These are phyloP conservation scores for Rhea pennata DNA, from an alignment of 2,113 vertebrate genomes.

Conservation along the genomic window DNA sequence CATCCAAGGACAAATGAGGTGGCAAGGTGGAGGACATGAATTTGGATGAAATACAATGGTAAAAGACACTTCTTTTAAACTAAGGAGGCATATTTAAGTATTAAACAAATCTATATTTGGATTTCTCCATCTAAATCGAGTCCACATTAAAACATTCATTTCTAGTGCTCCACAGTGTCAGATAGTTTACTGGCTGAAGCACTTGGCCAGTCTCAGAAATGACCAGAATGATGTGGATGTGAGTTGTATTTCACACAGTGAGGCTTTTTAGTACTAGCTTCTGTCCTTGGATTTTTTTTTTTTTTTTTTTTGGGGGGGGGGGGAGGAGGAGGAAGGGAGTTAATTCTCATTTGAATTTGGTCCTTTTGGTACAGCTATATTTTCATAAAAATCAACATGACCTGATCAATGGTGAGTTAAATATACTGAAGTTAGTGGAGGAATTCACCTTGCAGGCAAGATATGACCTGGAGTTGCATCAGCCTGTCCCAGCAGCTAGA, in stretches of 20 bases:
- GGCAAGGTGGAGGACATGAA: neutral
- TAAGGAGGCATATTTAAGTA: neutral
- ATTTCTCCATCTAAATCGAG: neutral
- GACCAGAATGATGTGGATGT: neutral
- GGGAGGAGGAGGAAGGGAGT: too few relatives aligned
- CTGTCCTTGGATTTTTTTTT: neutral
- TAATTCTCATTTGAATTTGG: neutral
- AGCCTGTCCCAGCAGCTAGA: neutral
- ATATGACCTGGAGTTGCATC: neutral
- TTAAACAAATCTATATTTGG: neutral
- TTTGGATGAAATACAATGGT: neutral
- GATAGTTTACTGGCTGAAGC: neutral
- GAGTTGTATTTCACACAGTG: neutral
- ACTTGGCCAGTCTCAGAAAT: neutral
- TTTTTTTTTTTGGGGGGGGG: too few relatives aligned
- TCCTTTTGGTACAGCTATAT: neutral
- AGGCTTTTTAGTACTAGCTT: neutral
- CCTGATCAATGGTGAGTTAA: neutral
- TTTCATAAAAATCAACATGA: neutral
- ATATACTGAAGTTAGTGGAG: neutral
- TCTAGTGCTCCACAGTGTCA: neutral
- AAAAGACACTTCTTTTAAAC: neutral
- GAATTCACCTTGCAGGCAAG: neutral
- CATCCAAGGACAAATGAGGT: constrained; percentile 25
- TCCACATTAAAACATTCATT: neutral